Evolutionary conservation across 2,797 vertebrate genomes (phyloP).

Genomic region (Galaxias olidus): DNA sequence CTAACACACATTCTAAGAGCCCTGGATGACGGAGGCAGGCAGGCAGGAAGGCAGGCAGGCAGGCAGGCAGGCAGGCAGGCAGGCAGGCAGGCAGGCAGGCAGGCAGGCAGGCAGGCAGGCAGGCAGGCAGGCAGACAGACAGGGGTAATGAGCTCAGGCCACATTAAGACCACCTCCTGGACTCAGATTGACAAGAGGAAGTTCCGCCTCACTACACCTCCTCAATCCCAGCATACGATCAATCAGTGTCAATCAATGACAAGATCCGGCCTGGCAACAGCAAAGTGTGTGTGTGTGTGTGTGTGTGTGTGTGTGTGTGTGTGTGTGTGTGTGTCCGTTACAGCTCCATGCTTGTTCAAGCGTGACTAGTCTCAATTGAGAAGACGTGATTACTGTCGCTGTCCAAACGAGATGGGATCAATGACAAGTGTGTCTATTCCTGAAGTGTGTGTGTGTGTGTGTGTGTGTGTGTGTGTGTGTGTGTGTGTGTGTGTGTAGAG

Average conservation of each 20-base stretch:
- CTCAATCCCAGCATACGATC: constrained; percentile 54
- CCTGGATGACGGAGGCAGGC: not conserved
- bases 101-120: not conserved
- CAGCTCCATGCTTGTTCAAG: too few relatives aligned
- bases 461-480: not conserved
- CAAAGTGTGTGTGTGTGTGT: not conserved
- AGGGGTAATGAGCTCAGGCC: constrained; percentile 32
- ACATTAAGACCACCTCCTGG: constrained; percentile 29
- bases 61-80: constrained; percentile 4
- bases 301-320: constrained; percentile 16
- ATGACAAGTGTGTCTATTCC: constrained; percentile 13
- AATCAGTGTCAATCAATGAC: constrained; percentile 49
- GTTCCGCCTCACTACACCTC: constrained; percentile 42
- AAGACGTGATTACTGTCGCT: constrained; percentile 15
- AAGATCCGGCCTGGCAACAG: not conserved
- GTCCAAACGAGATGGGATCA: constrained; percentile 24
- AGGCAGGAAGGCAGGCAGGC: not conserved
- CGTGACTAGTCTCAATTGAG: constrained; percentile 26
- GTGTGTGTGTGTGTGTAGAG: not conserved
- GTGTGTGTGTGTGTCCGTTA: not conserved
- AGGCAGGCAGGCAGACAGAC: constrained; percentile 5
- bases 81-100: not conserved
- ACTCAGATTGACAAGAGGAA: constrained; percentile 41
- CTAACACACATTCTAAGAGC: not conserved
- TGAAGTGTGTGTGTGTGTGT: not conserved